phyloP scores from a whole-genome alignment of 64 coral and sea anemone species.

The Orbicella faveolata region DNA sequence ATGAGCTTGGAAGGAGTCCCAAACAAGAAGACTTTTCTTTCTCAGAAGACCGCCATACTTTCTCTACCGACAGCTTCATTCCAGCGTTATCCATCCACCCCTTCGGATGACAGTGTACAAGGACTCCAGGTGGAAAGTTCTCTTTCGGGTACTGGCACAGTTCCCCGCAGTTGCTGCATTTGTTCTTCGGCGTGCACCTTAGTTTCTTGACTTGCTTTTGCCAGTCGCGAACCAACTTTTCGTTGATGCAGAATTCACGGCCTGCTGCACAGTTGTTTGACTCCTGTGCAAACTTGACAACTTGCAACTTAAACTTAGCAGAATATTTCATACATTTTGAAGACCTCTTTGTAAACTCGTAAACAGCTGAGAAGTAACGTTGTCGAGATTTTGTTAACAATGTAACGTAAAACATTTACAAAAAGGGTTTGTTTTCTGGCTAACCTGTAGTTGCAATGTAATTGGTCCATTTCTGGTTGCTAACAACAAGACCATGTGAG shows the following conservation, averaged over 20 bases:
- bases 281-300: no score
- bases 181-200: constrained; percentile 21
- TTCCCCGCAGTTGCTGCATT: constrained; percentile 1
- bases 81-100: no score
- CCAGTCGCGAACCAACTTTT: background rate
- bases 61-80: background rate
- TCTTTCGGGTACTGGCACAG: constrained; percentile 1
- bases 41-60: constrained; percentile 48
- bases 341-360: background rate
- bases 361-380: no score
- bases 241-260: no score
- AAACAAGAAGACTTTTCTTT: constrained; percentile 54
- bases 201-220: background rate
- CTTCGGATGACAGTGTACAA: constrained; percentile 23
- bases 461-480: no score
- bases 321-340: constrained; percentile 8
- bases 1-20: constrained; percentile 44
- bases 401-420: no score
- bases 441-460: no score
- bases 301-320: constrained; percentile 42
- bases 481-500: no score
- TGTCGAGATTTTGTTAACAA: no score
- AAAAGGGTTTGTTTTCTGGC: no score
- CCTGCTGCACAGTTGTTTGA: background rate
- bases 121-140: constrained; percentile 22